These are phyloP conservation scores for Ophraella communa DNA, from an alignment of 2,888 invertebrate genomes.

Conservation along the genomic window DNA sequence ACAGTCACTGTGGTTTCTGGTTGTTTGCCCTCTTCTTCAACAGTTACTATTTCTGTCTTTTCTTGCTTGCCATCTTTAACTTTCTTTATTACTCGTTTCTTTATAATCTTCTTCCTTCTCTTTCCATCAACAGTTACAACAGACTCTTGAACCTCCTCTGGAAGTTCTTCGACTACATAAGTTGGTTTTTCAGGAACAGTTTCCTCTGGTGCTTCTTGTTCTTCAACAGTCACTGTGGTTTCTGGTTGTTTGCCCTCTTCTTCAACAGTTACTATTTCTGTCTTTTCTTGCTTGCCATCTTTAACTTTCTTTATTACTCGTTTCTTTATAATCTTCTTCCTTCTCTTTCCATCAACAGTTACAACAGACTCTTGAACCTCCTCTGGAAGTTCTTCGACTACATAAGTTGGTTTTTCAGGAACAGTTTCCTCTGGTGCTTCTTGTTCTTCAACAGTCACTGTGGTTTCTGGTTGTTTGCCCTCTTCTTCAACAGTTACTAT, in stretches of 20 bases:
- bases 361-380: constrained; percentile 47
- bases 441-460: constrained; percentile 57
- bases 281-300: constrained; percentile 52
- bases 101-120: no score
- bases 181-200: no score
- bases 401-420: constrained; percentile 35
- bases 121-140: no score
- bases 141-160: no score
- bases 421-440: constrained; percentile 43
- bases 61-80: no score
- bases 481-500: constrained; percentile 50
- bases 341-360: constrained; percentile 47
- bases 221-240: constrained; percentile 45
- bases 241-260: constrained; percentile 49
- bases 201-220: constrained; percentile 20
- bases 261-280: constrained; percentile 53
- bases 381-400: constrained; percentile 44
- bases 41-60: no score
- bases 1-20: no score
- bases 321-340: constrained; percentile 46
- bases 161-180: no score
- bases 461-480: constrained; percentile 55
- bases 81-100: no score
- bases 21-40: no score
- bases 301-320: constrained; percentile 50